A percentile compares a stretch with the other conserved stretches of the same genome.
These are phyloP conservation scores for Pammene aurita DNA, from an alignment of 2,888 invertebrate genomes.

Conservation along the genomic window DNA sequence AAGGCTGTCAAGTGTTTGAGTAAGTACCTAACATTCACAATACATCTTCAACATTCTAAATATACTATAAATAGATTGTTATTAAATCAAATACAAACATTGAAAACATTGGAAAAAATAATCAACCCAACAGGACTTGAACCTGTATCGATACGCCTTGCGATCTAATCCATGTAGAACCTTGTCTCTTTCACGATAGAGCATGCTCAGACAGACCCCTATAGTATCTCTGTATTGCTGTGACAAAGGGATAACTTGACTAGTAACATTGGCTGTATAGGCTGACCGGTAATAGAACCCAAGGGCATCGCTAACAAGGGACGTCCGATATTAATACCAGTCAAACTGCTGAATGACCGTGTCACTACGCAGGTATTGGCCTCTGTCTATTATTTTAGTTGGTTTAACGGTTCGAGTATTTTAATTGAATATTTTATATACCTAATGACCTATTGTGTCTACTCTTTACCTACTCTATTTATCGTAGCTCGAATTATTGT, in stretches of 20 bases:
- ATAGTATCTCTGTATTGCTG: background rate
- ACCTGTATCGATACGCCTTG: no score
- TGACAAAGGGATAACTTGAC: background rate
- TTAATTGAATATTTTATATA: background rate
- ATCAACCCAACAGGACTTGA: no score
- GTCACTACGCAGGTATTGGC: slow-evolving; percentile 24
- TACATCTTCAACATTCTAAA: no score
- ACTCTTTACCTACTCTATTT: no score
- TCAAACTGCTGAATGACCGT: slow-evolving; percentile 24
- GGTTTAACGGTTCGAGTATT: background rate
- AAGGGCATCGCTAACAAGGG: slow-evolving; percentile 52
- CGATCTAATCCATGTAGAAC: background rate
- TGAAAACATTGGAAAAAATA: no score
- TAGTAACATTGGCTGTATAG: background rate
- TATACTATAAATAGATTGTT: no score
- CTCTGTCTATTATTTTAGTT: slow-evolving; percentile 5
- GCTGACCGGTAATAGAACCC: slow-evolving; percentile 37
- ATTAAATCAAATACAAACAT: no score
- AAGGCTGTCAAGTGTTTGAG: no score
- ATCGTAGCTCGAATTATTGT: no score
- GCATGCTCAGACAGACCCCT: background rate
- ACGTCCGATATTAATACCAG: slow-evolving; percentile 48
- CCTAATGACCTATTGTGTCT: no score
- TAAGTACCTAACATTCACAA: no score
- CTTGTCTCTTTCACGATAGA: background rate